Evolutionary conservation across 2,113 vertebrate genomes (phyloP).

Genomic region (Carollia perspicillata): DNA sequence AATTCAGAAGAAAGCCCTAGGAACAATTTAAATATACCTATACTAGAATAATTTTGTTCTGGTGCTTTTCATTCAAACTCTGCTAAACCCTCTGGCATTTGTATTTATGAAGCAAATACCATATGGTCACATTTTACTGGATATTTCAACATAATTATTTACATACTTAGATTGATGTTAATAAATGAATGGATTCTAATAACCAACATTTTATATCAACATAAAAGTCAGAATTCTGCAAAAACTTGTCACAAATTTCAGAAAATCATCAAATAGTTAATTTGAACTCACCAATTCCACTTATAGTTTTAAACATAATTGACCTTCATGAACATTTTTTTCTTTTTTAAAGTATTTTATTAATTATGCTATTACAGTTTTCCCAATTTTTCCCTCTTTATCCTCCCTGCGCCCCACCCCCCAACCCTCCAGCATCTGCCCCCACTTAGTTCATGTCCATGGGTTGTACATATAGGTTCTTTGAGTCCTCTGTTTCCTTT

Average conservation of each 20-base stretch:
- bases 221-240: background rate
- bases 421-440: too few relatives aligned
- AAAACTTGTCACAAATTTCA: slow-evolving; percentile 47
- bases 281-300: background rate
- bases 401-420: too few relatives aligned
- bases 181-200: background rate
- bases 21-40: background rate
- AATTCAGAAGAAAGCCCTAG: background rate
- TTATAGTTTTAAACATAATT: slow-evolving; percentile 34
- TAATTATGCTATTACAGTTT: too few relatives aligned
- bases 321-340: slow-evolving; percentile 55
- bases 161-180: background rate
- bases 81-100: background rate
- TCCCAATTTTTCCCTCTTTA: too few relatives aligned
- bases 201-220: slow-evolving; percentile 28
- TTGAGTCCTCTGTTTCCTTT: too few relatives aligned
- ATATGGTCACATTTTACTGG: background rate
- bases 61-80: background rate
- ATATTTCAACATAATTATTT: background rate
- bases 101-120: background rate
- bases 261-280: background rate
- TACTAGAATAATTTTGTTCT: slow-evolving; percentile 2
- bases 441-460: too few relatives aligned
- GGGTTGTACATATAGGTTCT: too few relatives aligned
- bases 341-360: too few relatives aligned